Evolutionary conservation across 2,797 vertebrate genomes (phyloP).

Genomic region (Ctenopoma kingsleyae): DNA sequence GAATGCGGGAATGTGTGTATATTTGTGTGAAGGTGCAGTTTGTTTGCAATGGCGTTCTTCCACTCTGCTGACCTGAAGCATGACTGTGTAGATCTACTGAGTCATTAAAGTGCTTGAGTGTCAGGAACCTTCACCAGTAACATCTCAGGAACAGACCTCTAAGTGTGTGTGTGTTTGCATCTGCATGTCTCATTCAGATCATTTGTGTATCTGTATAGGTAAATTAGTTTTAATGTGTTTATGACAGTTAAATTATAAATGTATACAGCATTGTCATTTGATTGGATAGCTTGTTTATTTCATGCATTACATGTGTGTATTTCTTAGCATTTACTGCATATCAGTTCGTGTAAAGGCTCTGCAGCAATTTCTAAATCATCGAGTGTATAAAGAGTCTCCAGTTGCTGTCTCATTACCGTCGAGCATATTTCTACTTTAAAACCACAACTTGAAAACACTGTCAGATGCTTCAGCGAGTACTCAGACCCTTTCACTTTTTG

Average conservation of each 20-base stretch:
- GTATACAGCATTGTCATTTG: neutral
- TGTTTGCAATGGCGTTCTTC: constrained; percentile 59
- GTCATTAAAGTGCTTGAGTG: constrained; percentile 63
- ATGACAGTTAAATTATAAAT: neutral
- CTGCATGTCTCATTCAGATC: neutral
- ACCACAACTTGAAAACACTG: no score
- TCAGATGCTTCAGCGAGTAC: no score
- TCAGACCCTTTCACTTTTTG: no score
- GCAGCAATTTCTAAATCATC: neutral
- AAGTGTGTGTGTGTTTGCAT: neutral
- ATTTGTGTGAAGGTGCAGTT: constrained; percentile 17
- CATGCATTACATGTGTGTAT: neutral
- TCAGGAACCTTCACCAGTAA: constrained; percentile 56
- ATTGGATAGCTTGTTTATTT: neutral
- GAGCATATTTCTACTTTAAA: neutral
- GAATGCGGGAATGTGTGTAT: constrained; percentile 8
- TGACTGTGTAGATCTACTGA: constrained; percentile 47
- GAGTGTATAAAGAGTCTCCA: neutral
- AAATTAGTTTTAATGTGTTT: constrained; percentile 7
- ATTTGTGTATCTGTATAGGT: neutral
- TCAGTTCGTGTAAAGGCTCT: neutral
- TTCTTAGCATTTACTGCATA: neutral
- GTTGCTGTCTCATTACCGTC: neutral
- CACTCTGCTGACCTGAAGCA: constrained; percentile 64
- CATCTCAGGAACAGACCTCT: constrained; percentile 24